phyloP scores from a whole-genome alignment of 2,797 vertebrate genomes.

The Cebuella pygmaea region DNA sequence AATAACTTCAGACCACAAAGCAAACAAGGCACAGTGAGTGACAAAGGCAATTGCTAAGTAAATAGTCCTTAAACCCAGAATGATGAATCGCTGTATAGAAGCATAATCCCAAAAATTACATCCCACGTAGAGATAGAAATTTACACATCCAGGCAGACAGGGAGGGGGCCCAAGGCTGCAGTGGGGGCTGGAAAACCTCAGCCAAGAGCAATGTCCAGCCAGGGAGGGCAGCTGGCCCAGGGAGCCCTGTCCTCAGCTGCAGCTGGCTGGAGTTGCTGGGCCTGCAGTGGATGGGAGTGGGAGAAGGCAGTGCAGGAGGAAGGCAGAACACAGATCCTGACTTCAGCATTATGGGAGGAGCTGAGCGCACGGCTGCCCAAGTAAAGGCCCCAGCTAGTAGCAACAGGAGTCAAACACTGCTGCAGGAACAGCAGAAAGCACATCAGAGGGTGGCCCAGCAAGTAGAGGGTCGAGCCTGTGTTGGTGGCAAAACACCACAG shows the following conservation, averaged over 20 bases:
- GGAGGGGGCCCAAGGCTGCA: background rate
- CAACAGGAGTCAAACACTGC: no score
- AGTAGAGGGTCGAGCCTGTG: no score
- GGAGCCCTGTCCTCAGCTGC: background rate
- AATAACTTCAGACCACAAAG: background rate
- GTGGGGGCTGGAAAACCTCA: no score
- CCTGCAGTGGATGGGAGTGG: background rate
- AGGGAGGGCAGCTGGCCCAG: accelerated
- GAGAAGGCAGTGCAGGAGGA: no score
- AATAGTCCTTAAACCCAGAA: background rate
- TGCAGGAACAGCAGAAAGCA: accelerated
- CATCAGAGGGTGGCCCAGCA: accelerated
- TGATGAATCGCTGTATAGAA: background rate
- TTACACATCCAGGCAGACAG: accelerated
- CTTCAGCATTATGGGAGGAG: accelerated
- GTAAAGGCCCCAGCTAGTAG: accelerated
- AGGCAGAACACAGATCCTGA: no score
- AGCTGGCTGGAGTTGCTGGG: no score
- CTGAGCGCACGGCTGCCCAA: accelerated
- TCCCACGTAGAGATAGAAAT: background rate
- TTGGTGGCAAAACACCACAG: accelerated
- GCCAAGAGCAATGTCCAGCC: accelerated
- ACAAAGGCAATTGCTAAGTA: slow-evolving; percentile 7
- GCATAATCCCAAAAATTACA: background rate
- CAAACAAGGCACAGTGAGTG: background rate